Percentiles rank a stretch among this genome's conserved stretches.
phyloP scores from a whole-genome alignment of 1,140 invertebrate species.

The Lamellibrachia luymesi region DNA sequence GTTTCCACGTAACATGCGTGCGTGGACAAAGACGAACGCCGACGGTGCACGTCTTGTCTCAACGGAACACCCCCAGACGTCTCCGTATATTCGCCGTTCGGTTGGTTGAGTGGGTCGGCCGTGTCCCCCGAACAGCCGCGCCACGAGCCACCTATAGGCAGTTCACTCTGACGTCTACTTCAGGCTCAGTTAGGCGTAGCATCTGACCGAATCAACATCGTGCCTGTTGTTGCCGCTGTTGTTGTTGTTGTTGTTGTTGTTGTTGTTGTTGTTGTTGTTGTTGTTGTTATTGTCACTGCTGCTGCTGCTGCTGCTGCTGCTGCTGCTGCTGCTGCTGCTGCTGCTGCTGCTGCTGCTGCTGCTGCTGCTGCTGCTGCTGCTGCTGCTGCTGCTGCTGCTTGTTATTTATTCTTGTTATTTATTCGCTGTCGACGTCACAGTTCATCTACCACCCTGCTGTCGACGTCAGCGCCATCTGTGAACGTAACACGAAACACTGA shows the following conservation, averaged over 20 bases:
- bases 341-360: conserved; percentile 4
- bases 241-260: neutral
- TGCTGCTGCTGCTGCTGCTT: no score
- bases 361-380: neutral
- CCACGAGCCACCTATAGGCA: neutral
- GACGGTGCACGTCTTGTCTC: neutral
- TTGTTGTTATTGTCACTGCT: neutral
- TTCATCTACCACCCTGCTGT: neutral
- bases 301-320: neutral
- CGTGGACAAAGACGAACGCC: neutral
- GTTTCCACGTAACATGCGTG: neutral
- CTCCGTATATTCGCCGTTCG: neutral
- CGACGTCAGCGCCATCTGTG: neutral
- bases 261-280: neutral
- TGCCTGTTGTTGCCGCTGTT: neutral
- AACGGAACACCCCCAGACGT: neutral
- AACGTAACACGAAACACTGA: neutral
- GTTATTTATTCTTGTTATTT: neutral
- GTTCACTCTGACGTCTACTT: neutral
- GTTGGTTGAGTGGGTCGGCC: neutral
- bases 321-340: neutral
- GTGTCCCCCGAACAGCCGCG: neutral
- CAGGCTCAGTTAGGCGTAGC: neutral
- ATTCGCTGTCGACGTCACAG: neutral
- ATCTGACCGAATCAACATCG: neutral